Evolutionary conservation across 2,797 vertebrate genomes (phyloP), one percentile per base, ranked within the genome.

Genomic region (Paedocypris micromegethes): DNA sequence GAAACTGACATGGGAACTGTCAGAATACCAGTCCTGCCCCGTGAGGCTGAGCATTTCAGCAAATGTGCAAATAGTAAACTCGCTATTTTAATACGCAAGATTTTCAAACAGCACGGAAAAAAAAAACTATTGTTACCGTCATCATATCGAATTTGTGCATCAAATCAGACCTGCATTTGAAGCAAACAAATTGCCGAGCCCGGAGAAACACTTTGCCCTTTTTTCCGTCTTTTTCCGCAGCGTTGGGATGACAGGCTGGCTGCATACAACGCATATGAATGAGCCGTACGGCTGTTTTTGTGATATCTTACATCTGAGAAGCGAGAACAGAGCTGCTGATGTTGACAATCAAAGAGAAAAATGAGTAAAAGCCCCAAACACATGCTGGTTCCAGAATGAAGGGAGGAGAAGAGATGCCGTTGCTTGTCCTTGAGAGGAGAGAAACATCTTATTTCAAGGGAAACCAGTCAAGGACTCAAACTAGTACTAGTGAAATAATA

Each of bases 341-440:
- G 75, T 78, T 80, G 66, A 76, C 72, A 79, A 77, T 78, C 68
- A 76, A 73, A 72, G 7, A 44, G 56, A 51, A 73, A 66, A 77
- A 72, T 71, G 74, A 77, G 46, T 73, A 72, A 66, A 23, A 75
- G 54, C 60, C 56, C 45, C 60, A 72, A 70, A 72, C 44, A 70
- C 42, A 56, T 48, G 44, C 49, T 41, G 6, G 9, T 70, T 61
- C 9, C 47, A 73, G 54, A 54, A 60, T 2, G 3, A 52, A 54
- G 50, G 37, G 61, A n/a, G 37, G 68, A 48, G 68, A 70, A 59
- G 59, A 64, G 41, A 50, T 4, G n/a, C 39, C 45, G 61, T 47
- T 64, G 53, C 66, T 68, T 76, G 81, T 85, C 82, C 79, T 83
- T 82, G 75, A 59, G n/a, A 66, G 70, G 56, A 73, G 77, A 72